Base-by-base conservation (phyloP, 1,140 invertebrate species). In the Aphelinus certus region DNA sequence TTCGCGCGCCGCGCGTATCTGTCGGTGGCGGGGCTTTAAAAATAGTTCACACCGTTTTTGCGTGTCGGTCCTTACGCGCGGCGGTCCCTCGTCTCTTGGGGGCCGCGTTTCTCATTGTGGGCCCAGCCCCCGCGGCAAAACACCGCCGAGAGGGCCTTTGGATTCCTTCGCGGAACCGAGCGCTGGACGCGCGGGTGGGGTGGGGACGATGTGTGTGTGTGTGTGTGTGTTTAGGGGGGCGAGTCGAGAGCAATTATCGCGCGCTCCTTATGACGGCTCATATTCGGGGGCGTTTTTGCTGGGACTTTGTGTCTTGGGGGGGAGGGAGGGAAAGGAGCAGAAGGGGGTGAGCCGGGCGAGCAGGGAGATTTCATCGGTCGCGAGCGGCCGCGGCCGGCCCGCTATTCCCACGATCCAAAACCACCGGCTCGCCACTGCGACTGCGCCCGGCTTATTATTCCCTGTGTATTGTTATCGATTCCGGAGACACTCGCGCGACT, bases 111-210 rank as follows among this genome's bases (percentile, higher is more conserved):
- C 26, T 26, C 26, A 26, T 26, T 26, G 26, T 26, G 26, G 26
- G 26, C 26, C 26, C 9, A 66, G 70, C 56, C 47, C 46, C 10
- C 42, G 57, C 56, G 49, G 76, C 81, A 81, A 82, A 80, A 79
- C 78, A 78, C 75, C 76, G 65, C 71, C 26, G 56, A 26, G 26
- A 26, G 26, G 26, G 26, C 26, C 26, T 69, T 79, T 76, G 78
- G 79, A 85, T 84, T 87, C 85, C 84, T 87, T 87, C 85, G 83
- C 78, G 80, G 84, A 87, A 87, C 79, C 83, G 42, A 53, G 61
- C 47, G n/a, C 7, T 46, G 46, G 62, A 63, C 2, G 42, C n/a
- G 69, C 53, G 56, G 64, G 64, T 55, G 73, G 47, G 81, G 81
- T 81, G 84, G 84, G 84, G 80, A 82, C 82, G 85, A 26, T 26